Evolutionary conservation across 1,140 invertebrate genomes (phyloP), one percentile per base, ranked within the genome.

Genomic region (Drosophila mauritiana): DNA sequence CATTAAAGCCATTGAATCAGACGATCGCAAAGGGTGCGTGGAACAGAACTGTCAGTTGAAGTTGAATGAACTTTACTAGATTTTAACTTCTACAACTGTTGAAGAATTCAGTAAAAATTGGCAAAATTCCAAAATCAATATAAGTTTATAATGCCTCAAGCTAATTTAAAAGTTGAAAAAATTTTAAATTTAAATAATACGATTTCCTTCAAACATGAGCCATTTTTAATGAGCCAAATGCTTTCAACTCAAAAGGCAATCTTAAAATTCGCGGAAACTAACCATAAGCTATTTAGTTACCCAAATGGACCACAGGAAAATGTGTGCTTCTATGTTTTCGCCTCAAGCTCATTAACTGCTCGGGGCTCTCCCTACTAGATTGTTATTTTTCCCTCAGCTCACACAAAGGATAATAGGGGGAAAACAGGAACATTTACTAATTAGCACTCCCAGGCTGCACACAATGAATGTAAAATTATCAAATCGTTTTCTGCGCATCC

Each of bases 341-440:
- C 67, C 67, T 55, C 64, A 64, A 81, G 79, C 79, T 81, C 68
- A 81, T 82, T 81, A 82, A 40, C 48, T 67, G 53, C 27, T 61
- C 39, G 48, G 53, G 57, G 73, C 59, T 43, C 46, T 58, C 7
- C 43, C 39, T 55, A 22, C 39, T 20, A 54, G 52, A 42, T 59
- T 54, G 45, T 68, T 77, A 59, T 77, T 77, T 73, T 78, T 46
- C 74, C 61, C 64, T 15, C 7, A 13, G 61, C 52, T 63, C 13
- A 22, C 61, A 80, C 77, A 85, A 85, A 80, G 75, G 63, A 77
- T 65, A 85, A 65, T 57, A 54, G 53, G 64, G 64, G 59, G 45
- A 62, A 58, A 59, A 48, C 48, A 69, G 73, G 77, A 64, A 63
- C 69, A 59, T 56, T 57, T 75, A 78, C 83, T 86, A 86, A 86